phyloP scores from a whole-genome alignment of 2,888 invertebrate genomes.

The Cosmorhoe ocellata region DNA sequence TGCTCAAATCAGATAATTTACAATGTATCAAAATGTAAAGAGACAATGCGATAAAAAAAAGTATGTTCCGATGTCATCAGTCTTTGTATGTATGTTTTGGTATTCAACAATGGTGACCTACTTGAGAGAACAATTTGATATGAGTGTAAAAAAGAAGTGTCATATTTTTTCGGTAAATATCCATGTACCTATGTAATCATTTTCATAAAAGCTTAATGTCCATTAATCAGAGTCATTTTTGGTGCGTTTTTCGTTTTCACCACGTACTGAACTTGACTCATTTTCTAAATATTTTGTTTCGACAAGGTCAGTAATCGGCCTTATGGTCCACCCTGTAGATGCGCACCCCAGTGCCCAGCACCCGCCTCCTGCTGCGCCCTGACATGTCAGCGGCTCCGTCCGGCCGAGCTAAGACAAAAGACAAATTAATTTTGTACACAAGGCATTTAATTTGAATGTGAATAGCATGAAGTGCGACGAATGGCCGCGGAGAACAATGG shows the following conservation, averaged over 20 bases:
- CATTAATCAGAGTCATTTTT: no score
- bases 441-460: constrained; percentile 82
- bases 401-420: constrained; percentile 76
- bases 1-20: constrained; percentile 44
- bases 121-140: constrained; percentile 37
- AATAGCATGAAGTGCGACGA: constrained; percentile 83
- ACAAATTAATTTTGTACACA: constrained; percentile 83
- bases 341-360: constrained; percentile 9
- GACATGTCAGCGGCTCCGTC: constrained; percentile 66
- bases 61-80: constrained; percentile 68
- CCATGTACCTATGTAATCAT: background rate
- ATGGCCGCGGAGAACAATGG: constrained; percentile 79
- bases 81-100: constrained; percentile 52
- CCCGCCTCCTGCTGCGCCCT: constrained; percentile 66
- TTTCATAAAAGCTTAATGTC: background rate
- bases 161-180: constrained; percentile 46
- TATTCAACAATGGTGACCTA: constrained; percentile 60
- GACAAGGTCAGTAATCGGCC: no score
- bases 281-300: no score
- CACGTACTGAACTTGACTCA: no score
- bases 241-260: no score
- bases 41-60: constrained; percentile 51
- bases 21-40: constrained; percentile 43
- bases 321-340: background rate
- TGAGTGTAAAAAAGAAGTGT: constrained; percentile 63